phyloP scores from a whole-genome alignment of 2,113 vertebrate species.

The Ivindomyrus marchei region DNA sequence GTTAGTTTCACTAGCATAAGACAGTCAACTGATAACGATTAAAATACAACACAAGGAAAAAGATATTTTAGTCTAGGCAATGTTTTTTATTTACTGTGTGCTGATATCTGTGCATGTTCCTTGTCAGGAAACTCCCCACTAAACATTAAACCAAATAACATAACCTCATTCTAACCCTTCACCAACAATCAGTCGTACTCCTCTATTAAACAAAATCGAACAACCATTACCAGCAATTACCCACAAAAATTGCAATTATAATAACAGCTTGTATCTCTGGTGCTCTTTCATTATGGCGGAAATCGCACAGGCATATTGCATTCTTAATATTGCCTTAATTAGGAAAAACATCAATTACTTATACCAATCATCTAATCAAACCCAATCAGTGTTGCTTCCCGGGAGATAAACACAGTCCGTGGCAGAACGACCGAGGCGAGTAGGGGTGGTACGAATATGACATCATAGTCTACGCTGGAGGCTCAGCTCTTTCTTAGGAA shows the following conservation, averaged over 20 bases:
- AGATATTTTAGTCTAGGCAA: background rate
- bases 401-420: background rate
- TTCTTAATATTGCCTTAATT: conserved; percentile 8
- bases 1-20: background rate
- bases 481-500: background rate
- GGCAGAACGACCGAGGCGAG: background rate
- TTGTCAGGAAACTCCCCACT: background rate
- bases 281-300: background rate
- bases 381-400: background rate
- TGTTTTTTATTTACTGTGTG: background rate
- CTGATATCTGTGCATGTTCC: background rate
- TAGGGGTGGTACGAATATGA: background rate
- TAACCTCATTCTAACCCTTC: background rate
- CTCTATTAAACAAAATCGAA: background rate
- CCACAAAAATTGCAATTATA: background rate
- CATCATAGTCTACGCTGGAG: background rate
- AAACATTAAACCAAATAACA: background rate
- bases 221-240: conserved; percentile 3
- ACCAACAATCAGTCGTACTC: background rate
- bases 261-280: background rate
- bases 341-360: background rate
- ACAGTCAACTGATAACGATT: background rate
- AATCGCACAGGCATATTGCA: background rate
- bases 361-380: background rate
- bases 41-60: background rate